Conservation (phyloP, 2,888 invertebrate genomes). For the Scrobipalpa atriplicella region DNA sequence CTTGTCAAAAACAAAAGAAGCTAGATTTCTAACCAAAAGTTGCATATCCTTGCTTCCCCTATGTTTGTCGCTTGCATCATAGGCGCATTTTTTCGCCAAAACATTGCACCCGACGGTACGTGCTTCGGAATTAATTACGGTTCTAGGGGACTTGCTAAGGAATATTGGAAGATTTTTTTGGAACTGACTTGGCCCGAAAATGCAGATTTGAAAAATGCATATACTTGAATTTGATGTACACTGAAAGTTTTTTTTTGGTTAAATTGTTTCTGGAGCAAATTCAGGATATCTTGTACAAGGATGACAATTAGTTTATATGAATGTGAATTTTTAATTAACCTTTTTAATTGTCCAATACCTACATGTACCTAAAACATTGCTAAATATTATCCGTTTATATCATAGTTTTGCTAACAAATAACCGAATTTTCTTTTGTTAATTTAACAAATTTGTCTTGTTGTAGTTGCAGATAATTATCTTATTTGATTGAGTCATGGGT, state of each 20-base stretch:
- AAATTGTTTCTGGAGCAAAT: too few species aligned
- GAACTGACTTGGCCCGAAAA: neutral
- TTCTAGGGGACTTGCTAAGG: neutral
- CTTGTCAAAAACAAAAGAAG: neutral
- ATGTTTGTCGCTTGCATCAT: constrained; percentile 37
- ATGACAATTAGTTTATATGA: too few species aligned
- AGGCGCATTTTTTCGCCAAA: constrained; percentile 78
- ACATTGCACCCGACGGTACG: constrained; percentile 68
- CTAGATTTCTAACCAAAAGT: neutral
- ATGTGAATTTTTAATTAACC: too few species aligned
- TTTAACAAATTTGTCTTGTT: too few species aligned
- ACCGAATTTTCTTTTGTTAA: too few species aligned
- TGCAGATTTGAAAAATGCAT: neutral
- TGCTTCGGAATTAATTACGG: constrained; percentile 56
- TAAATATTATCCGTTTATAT: too few species aligned
- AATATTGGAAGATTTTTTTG: constrained; percentile 3
- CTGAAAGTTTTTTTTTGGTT: neutral
- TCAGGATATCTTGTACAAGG: too few species aligned
- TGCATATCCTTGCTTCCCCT: constrained; percentile 18
- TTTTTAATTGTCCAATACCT: too few species aligned
- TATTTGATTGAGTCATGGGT: too few species aligned
- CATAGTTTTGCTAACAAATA: too few species aligned
- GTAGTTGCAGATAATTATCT: too few species aligned
- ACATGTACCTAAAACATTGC: too few species aligned
- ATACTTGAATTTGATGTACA: neutral